Percentiles rank a stretch among this genome's conserved stretches.
Evolutionary conservation across 2,113 vertebrate genomes (phyloP).

Genomic region (Psammodynastes pulverulentus): DNA sequence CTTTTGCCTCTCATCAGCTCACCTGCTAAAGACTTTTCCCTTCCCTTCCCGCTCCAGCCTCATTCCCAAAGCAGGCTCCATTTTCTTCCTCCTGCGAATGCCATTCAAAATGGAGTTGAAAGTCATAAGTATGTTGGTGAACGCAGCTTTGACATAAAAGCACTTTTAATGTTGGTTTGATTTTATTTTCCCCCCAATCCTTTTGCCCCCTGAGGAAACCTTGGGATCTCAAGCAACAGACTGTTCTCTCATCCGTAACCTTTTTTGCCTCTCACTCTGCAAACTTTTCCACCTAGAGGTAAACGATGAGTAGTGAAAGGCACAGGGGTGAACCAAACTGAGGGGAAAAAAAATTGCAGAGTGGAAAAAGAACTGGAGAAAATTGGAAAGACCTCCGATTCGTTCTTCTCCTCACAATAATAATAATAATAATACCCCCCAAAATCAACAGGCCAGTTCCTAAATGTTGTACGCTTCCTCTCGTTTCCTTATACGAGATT

Average conservation of each 20-base stretch:
- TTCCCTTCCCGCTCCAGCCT: neutral
- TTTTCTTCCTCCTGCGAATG: neutral
- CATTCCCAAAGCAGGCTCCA: too few relatives aligned
- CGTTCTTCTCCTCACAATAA: neutral
- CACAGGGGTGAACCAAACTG: neutral
- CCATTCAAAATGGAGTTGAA: neutral
- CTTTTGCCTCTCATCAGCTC: neutral
- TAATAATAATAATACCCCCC: neutral
- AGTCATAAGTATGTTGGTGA: neutral
- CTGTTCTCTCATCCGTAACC: rapidly evolving
- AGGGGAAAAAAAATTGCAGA: neutral
- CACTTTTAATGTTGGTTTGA: neutral
- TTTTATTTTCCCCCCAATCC: neutral
- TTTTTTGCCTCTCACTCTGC: neutral
- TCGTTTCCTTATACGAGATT: neutral
- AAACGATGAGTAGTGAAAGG: neutral
- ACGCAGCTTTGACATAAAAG: neutral
- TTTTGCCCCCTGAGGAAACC: neutral
- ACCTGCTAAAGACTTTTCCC: neutral
- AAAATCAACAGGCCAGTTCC: neutral
- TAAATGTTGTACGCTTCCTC: neutral
- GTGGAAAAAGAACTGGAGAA: neutral
- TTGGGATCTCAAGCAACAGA: neutral
- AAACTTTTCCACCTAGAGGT: neutral
- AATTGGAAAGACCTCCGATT: neutral